A percentile compares a stretch with the other conserved stretches of the same genome.
Conservation (phyloP, 2,888 invertebrate species). For the Blastobasis lacticolella region DNA sequence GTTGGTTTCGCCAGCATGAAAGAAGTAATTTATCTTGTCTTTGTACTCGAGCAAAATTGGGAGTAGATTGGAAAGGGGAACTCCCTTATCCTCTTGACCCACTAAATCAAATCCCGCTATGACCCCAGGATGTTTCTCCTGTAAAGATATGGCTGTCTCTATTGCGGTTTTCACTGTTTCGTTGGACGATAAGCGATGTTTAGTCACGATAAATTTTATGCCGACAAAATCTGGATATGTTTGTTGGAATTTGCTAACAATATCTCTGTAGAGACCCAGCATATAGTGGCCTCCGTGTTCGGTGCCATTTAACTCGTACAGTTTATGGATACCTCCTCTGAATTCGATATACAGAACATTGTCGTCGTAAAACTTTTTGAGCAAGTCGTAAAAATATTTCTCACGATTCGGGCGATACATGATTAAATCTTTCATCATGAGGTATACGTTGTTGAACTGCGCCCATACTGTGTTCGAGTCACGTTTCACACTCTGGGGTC, state of each 20-base stretch:
- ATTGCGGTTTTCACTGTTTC: constrained; percentile 58
- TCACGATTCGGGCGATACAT: constrained; percentile 77
- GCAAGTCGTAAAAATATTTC: constrained; percentile 75
- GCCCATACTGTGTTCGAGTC: constrained; percentile 76
- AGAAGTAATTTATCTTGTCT: constrained; percentile 76
- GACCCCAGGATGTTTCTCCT: constrained; percentile 75
- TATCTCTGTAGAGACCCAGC: constrained; percentile 68
- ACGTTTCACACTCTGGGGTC: constrained; percentile 41
- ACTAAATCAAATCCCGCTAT: constrained; percentile 88
- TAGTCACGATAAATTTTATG: constrained; percentile 76
- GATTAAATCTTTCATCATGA: constrained; percentile 66
- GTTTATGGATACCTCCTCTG: constrained; percentile 70
- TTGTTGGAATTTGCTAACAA: constrained; percentile 71
- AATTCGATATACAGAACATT: constrained; percentile 82
- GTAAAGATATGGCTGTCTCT: constrained; percentile 37
- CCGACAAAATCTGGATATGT: constrained; percentile 79
- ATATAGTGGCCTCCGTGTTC: constrained; percentile 65
- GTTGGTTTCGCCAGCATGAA: constrained; percentile 88
- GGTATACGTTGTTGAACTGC: constrained; percentile 70
- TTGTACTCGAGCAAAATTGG: constrained; percentile 67
- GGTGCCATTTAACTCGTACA: constrained; percentile 79
- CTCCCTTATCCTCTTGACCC: constrained; percentile 84
- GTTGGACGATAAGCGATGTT: constrained; percentile 27
- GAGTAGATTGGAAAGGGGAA: constrained; percentile 75
- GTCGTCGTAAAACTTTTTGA: constrained; percentile 78